Base-by-base conservation (phyloP, 2,797 vertebrate genomes). In the Nyctibius grandis region DNA sequence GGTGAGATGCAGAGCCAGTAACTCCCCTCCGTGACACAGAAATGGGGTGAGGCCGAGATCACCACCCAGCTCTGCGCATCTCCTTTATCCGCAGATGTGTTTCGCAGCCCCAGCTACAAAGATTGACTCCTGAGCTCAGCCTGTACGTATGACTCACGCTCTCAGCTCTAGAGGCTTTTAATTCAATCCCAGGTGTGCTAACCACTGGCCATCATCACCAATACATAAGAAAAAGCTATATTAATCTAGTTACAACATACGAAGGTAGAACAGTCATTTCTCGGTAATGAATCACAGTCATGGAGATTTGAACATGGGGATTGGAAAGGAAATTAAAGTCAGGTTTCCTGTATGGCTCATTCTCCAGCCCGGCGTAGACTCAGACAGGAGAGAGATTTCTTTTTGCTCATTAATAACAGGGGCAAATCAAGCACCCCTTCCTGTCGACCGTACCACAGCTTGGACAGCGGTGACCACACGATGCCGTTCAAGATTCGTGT, bases 151-250 rank as follows among this genome's bases (percentile, higher is more conserved):
- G 94, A 93, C 60, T 95, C 90, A 95, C n/a, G 51, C 48, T 81
- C 7, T 42, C 64, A 79, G 65, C 57, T 70, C 73, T 48, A 59
- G 70, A 79, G 48, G 86, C 18, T 90, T 92, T 92, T 93, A 93
- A 91, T 92, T 94, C 78, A 83, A 53, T 89, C 77, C 69, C 81
- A 93, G 90, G 86, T 95, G 88, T 91, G 81, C 72, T 85, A 68
- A 85, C 53, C 81, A 80, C 81, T 72, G 78, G 34, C 64, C 75
- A 63, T 88, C 90, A 80, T 50, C 94, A 82, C 59, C 77, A 45
- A 36, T 65, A 77, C 13, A 76, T 47, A 56, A 4, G 14, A 92
- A 93, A 84, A 3, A 1, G 44, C 70, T 84, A 8, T 67, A 76
- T 88, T 95, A 93, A 90, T 90, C 63, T 48, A 12, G 76, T 86